These are phyloP conservation scores for Sylvia atricapilla DNA, from an alignment of 2,113 vertebrate genomes.

Conservation along the genomic window DNA sequence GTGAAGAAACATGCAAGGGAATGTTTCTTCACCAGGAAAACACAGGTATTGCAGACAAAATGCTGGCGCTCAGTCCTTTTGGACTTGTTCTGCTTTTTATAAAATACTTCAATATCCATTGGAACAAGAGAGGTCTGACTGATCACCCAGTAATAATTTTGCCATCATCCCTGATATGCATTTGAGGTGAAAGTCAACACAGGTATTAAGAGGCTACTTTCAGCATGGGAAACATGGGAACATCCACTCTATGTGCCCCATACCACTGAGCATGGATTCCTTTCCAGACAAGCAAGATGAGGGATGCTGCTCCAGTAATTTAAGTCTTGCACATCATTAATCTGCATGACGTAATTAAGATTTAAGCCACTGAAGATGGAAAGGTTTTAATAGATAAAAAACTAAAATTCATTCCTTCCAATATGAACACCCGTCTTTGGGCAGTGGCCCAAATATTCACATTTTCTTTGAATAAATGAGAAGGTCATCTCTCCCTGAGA, in stretches of 20 bases:
- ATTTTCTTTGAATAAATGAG: not conserved
- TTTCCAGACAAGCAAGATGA: not conserved
- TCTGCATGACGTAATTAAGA: not conserved
- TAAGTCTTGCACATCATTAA: not conserved
- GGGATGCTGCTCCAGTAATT: not conserved
- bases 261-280: not conserved
- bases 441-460: not conserved
- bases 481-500: rapidly evolving
- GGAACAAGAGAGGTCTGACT: not conserved
- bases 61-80: not conserved
- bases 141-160: not conserved
- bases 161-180: not conserved
- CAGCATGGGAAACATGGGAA: not conserved
- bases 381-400: not conserved
- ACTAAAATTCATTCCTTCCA: not conserved
- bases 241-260: not conserved
- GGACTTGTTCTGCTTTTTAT: not conserved
- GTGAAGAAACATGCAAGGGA: not conserved
- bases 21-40: not conserved
- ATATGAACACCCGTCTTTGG: not conserved
- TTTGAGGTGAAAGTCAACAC: not conserved
- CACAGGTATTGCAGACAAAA: not conserved
- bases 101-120: not conserved
- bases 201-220: not conserved
- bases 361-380: not conserved